Evolutionary conservation across 2,113 vertebrate genomes (phyloP).

Genomic region (Pachycephala philippinensis): DNA sequence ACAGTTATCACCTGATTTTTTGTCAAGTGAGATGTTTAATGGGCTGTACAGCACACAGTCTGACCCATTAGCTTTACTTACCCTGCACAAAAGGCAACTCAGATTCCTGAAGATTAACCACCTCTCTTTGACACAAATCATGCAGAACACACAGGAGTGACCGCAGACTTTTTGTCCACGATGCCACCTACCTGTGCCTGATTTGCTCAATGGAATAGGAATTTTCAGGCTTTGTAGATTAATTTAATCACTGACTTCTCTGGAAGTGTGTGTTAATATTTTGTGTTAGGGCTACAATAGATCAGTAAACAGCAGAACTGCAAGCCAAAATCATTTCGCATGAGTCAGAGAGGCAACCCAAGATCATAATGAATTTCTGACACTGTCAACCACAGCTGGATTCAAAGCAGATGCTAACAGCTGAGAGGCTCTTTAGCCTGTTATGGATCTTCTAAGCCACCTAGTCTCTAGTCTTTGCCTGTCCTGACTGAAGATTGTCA

Average conservation of each 20-base stretch:
- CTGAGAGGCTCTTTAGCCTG: slow-evolving; percentile 31
- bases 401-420: slow-evolving; percentile 56
- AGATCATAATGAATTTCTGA: slow-evolving; percentile 24
- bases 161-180: fast-evolving
- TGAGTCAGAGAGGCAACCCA: neutral
- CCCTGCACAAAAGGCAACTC: neutral
- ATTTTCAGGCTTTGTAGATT: neutral
- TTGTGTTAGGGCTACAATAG: neutral
- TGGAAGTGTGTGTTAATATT: neutral
- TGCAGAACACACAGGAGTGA: neutral
- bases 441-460: slow-evolving; percentile 5
- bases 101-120: neutral
- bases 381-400: slow-evolving; percentile 28
- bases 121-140: neutral
- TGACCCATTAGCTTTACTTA: neutral
- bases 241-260: neutral
- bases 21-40: neutral
- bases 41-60: neutral
- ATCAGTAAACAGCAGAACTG: neutral
- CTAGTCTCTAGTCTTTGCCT: slow-evolving; percentile 7
- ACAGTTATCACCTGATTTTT: neutral
- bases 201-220: neutral
- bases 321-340: neutral
- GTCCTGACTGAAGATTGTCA: slow-evolving; percentile 29
- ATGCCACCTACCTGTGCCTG: neutral